Evolutionary conservation across 2,113 vertebrate genomes (phyloP).

Genomic region (Myxocyprinus asiaticus): DNA sequence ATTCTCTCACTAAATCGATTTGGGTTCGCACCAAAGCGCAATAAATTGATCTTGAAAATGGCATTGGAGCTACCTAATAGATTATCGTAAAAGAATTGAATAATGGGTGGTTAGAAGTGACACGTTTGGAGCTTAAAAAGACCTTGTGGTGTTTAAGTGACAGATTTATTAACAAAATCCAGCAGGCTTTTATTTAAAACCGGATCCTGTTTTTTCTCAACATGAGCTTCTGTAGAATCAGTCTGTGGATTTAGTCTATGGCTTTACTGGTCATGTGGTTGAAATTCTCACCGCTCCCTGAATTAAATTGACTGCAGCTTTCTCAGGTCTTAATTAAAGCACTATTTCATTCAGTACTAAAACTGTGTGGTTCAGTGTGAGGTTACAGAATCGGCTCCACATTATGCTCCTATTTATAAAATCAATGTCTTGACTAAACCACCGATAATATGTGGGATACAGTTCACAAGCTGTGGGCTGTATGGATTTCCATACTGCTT

Average conservation of each 20-base stretch:
- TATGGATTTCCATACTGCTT: constrained; percentile 49
- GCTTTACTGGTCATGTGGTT: constrained; percentile 50
- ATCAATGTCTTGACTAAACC: constrained; percentile 38
- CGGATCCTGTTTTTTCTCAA: constrained; percentile 39
- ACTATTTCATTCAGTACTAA: constrained; percentile 47
- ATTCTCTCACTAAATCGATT: too few relatives aligned
- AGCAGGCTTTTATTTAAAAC: constrained; percentile 53
- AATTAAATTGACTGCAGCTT: constrained; percentile 54
- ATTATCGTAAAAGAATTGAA: neutral
- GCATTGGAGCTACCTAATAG: neutral
- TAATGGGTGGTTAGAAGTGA: constrained; percentile 1
- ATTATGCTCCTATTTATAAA: constrained; percentile 18
- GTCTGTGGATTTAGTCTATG: constrained; percentile 43
- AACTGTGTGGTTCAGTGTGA: constrained; percentile 35
- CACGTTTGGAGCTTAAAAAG: neutral
- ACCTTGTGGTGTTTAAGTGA: constrained; percentile 39
- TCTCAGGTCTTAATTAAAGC: constrained; percentile 54
- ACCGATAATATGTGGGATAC: constrained; percentile 36
- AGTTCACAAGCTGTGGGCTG: constrained; percentile 40
- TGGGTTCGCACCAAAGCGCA: too few relatives aligned
- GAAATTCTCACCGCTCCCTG: constrained; percentile 54
- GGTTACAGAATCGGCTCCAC: constrained; percentile 17
- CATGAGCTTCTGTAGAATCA: constrained; percentile 26
- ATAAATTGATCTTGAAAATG: neutral
- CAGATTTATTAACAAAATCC: constrained; percentile 47